These are phyloP conservation scores for Xenopus tropicalis DNA, from an alignment of 2,113 vertebrate species.

Conservation along the genomic window DNA sequence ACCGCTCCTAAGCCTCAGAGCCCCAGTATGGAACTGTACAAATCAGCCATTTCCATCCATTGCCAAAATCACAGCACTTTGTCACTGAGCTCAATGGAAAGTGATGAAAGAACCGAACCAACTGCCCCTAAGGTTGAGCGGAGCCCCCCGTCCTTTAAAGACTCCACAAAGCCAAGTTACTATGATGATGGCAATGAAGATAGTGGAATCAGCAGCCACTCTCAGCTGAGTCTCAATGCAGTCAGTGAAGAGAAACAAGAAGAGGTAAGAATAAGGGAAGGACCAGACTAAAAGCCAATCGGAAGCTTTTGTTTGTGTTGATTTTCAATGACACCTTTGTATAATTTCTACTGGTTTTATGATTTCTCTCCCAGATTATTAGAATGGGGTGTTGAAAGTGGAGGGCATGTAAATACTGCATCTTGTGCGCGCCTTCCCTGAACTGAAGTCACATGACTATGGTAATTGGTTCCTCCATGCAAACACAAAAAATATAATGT, in stretches of 20 bases:
- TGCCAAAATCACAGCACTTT: slow-evolving; percentile 55
- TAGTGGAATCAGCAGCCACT: slow-evolving; percentile 60
- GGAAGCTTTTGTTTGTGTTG: too few relatives aligned
- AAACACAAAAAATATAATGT: too few relatives aligned
- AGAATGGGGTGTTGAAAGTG: too few relatives aligned
- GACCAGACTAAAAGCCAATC: too few relatives aligned
- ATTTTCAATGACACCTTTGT: background rate
- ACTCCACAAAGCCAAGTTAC: slow-evolving; percentile 37
- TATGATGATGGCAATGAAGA: slow-evolving; percentile 60
- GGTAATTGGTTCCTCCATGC: too few relatives aligned
- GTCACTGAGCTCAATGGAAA: slow-evolving; percentile 65
- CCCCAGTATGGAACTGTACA: slow-evolving; percentile 50
- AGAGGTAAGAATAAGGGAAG: slow-evolving; percentile 63
- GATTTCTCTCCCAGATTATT: too few relatives aligned
- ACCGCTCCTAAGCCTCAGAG: slow-evolving; percentile 69
- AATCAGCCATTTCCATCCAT: slow-evolving; percentile 50
- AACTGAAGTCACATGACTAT: too few relatives aligned
- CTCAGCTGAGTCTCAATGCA: slow-evolving; percentile 57
- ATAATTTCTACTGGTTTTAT: background rate
- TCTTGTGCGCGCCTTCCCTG: too few relatives aligned
- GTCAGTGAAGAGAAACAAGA: slow-evolving; percentile 60
- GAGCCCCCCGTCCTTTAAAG: slow-evolving; percentile 55
- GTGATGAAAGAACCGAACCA: slow-evolving; percentile 57
- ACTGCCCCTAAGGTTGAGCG: slow-evolving; percentile 47
- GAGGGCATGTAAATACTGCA: too few relatives aligned